Evolutionary conservation across 2,797 vertebrate species (phyloP).

Genomic region (Microctenopoma stevenorrisi): DNA sequence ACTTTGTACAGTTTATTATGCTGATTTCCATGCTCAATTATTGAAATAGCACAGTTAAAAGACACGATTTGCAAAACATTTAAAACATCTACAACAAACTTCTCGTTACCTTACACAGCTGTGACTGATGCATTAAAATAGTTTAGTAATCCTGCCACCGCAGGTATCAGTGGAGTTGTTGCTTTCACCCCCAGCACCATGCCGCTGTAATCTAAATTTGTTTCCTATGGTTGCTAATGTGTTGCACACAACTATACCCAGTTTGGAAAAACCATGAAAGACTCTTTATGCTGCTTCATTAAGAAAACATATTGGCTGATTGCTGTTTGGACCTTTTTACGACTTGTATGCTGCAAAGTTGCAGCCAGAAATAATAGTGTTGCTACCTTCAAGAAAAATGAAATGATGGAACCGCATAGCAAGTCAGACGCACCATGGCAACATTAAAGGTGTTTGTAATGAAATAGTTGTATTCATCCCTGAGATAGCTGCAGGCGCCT

Average conservation of each 20-base stretch:
- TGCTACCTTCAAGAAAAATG: conserved; percentile 47
- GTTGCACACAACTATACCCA: conserved; percentile 26
- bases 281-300: conserved; percentile 38
- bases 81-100: no score
- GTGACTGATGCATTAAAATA: conserved; percentile 49
- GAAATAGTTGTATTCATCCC: conserved; percentile 68
- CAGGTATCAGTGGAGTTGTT: conserved; percentile 40
- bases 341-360: conserved; percentile 28
- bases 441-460: conserved; percentile 76
- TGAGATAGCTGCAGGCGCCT: conserved; percentile 65
- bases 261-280: conserved; percentile 30
- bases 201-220: conserved; percentile 34
- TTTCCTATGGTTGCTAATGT: conserved; percentile 31
- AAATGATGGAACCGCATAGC: conserved; percentile 48
- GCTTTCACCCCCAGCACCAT: conserved; percentile 35
- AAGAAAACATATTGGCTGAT: conserved; percentile 43
- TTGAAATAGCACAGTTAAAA: no score
- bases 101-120: no score
- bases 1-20: no score
- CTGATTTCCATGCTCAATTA: no score
- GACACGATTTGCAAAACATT: no score
- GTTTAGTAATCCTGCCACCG: conserved; percentile 44
- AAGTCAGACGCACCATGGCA: conserved; percentile 48
- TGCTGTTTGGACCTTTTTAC: conserved; percentile 37
- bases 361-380: conserved; percentile 44